These are phyloP conservation scores for Anadara kagoshimensis DNA, from an alignment of 1,140 invertebrate species.

Conservation along the genomic window DNA sequence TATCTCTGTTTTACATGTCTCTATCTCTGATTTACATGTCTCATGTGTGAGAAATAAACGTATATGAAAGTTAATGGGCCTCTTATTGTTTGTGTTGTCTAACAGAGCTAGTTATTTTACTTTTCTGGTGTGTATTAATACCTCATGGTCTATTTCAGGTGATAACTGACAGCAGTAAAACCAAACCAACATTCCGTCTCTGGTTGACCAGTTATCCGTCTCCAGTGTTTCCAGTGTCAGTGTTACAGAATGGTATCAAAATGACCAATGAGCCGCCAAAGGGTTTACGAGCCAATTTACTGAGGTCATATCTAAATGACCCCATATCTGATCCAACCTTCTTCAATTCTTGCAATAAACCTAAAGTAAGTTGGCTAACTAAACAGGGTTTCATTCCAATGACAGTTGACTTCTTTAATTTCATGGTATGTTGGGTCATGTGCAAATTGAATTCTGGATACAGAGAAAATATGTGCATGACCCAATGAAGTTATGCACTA, in stretches of 20 bases:
- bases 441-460: background rate
- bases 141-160: conserved; percentile 77
- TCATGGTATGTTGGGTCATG: background rate
- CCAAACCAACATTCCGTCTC: conserved; percentile 90
- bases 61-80: too few relatives aligned
- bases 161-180: conserved; percentile 81
- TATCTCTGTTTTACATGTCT: too few relatives aligned
- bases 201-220: conserved; percentile 96
- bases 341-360: conserved; percentile 71
- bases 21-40: too few relatives aligned
- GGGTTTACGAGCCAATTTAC: conserved; percentile 81
- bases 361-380: conserved; percentile 48
- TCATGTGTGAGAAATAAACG: too few relatives aligned
- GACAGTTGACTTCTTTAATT: background rate
- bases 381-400: background rate
- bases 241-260: conserved; percentile 92
- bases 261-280: conserved; percentile 97
- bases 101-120: too few relatives aligned
- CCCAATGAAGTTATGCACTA: background rate
- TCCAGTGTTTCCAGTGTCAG: conserved; percentile 91
- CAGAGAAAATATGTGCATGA: background rate
- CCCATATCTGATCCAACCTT: conserved; percentile 72
- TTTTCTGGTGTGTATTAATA: too few relatives aligned
- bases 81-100: too few relatives aligned
- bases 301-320: conserved; percentile 73